Evolutionary conservation across 2,113 vertebrate species (phyloP).

Genomic region (Corythaeola cristata): DNA sequence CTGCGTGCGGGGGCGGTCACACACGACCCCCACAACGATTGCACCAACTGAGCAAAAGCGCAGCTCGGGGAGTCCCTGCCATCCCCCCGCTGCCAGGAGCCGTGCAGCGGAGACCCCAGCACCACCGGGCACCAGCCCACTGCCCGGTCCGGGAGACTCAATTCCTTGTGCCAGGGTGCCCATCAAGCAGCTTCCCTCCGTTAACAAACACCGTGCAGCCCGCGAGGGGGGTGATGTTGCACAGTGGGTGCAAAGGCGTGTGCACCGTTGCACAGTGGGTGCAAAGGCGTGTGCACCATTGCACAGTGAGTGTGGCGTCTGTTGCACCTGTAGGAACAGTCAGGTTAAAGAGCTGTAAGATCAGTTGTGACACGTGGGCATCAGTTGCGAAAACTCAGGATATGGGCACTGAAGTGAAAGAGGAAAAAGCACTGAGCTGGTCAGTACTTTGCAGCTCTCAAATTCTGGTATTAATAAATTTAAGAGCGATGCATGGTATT

Average conservation of each 20-base stretch:
- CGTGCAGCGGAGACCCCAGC: fast-evolving
- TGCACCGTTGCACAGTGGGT: neutral
- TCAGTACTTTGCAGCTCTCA: neutral
- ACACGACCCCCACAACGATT: fast-evolving
- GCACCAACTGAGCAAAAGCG: neutral
- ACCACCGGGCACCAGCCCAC: neutral
- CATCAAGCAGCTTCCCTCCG: neutral
- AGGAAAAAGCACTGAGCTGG: neutral
- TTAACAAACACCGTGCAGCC: fast-evolving
- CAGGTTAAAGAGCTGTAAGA: neutral
- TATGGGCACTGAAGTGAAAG: neutral
- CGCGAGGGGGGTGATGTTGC: fast-evolving
- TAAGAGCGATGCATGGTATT: neutral
- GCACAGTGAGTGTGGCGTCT: fast-evolving
- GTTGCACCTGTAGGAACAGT: fast-evolving
- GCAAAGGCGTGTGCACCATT: too few species aligned
- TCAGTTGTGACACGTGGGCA: neutral
- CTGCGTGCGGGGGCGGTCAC: fast-evolving
- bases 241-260: too few species aligned
- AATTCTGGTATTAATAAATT: neutral
- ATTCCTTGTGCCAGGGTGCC: neutral
- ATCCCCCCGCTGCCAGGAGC: neutral
- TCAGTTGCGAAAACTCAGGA: fast-evolving
- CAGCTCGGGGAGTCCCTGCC: fast-evolving
- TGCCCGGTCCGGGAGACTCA: fast-evolving